Conservation (phyloP, 2,888 invertebrate species). For the Idaea straminata region DNA sequence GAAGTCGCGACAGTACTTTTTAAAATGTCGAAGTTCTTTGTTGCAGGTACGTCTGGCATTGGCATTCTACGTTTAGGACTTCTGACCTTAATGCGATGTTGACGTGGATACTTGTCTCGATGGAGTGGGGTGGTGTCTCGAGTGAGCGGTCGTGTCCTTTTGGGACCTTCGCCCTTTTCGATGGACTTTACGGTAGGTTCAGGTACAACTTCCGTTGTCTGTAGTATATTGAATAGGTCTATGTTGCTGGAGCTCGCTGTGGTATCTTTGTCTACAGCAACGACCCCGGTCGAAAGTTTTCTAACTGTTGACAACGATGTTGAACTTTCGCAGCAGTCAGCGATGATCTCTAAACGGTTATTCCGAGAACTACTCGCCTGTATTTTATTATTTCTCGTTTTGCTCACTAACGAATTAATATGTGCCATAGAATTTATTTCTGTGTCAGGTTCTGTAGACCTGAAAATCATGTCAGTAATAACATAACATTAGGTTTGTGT, state of each 20-base stretch:
- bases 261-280: conserved; percentile 49
- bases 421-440: conserved; percentile 30
- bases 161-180: conserved; percentile 19
- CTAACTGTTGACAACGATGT: conserved; percentile 28
- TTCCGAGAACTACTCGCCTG: conserved; percentile 42
- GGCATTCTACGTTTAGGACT: conserved; percentile 55
- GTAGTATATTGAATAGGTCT: conserved; percentile 38
- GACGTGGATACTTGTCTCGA: conserved; percentile 47
- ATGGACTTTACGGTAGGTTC: conserved; percentile 8
- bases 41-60: conserved; percentile 31
- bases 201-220: conserved; percentile 14
- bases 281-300: conserved; percentile 18
- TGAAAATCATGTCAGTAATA: conserved; percentile 22
- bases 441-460: conserved; percentile 33
- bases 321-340: conserved; percentile 43
- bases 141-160: conserved; percentile 23
- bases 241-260: conserved; percentile 54
- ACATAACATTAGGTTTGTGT: background rate
- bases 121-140: conserved; percentile 38
- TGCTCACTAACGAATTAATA: conserved; percentile 30
- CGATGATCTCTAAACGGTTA: conserved; percentile 37
- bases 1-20: conserved; percentile 35
- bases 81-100: conserved; percentile 63
- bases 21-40: conserved; percentile 29
- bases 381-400: conserved; percentile 41